Conservation (phyloP, 2,888 invertebrate species). For the Drosophila parthenogenetica region DNA sequence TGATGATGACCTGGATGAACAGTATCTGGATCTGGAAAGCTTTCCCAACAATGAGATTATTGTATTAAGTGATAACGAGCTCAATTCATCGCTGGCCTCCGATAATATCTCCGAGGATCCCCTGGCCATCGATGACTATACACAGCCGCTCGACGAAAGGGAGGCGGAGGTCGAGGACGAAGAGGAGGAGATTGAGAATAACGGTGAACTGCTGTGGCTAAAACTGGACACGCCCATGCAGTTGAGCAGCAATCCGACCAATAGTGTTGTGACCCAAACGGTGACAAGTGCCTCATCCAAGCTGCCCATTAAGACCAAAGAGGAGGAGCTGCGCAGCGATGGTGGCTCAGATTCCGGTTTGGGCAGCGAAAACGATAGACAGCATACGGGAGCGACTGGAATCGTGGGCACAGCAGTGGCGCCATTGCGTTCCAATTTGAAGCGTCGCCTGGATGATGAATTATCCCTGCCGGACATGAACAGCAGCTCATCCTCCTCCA, state of each 20-base stretch:
- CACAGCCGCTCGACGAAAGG: conserved; percentile 46
- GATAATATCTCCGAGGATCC: conserved; percentile 84
- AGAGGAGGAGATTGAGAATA: conserved; percentile 66
- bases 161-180: conserved; percentile 45
- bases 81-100: conserved; percentile 77
- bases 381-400: conserved; percentile 44
- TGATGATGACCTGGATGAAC: conserved; percentile 62
- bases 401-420: conserved; percentile 29
- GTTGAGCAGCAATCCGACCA: neutral
- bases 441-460: conserved; percentile 86
- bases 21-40: conserved; percentile 72
- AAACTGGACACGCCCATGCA: conserved; percentile 54
- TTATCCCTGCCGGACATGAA: conserved; percentile 66
- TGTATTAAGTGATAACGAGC: conserved; percentile 76
- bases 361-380: conserved; percentile 88
- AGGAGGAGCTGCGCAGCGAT: conserved; percentile 87
- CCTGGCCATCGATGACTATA: conserved; percentile 83
- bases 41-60: conserved; percentile 80
- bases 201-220: conserved; percentile 72
- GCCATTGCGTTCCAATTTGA: conserved; percentile 88
- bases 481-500: conserved; percentile 1
- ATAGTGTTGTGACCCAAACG: neutral
- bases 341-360: conserved; percentile 94
- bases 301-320: conserved; percentile 42
- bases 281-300: neutral